Base-by-base conservation (phyloP, 2,797 vertebrate species). In the Zalophus californianus region DNA sequence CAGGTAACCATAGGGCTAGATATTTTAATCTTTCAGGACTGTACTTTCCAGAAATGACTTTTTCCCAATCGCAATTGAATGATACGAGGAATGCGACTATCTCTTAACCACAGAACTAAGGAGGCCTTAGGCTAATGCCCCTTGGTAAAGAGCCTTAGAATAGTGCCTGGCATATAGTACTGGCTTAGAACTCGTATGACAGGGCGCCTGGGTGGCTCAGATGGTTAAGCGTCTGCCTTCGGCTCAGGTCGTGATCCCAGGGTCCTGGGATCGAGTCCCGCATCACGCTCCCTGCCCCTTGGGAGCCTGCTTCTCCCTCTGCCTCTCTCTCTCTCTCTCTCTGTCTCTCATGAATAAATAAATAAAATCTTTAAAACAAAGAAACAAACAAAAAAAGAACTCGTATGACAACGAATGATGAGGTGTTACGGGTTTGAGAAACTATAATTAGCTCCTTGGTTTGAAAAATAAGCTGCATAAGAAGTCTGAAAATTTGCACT, bases 391-490 rank as follows among this genome's bases (percentile, higher is more conserved):
- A 35, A 35, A 35, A 35, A 35, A 44, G 21, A 11, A 10, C 10
- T 1, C 2, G 1, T 3, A 10, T 38, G 91, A 58, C 38, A 54
- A 0, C 41, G 94, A 96, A 4, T 66, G 66, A 68, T 73, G 78
- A 86, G n/a, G 70, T 72, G 56, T 62, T 79, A 18, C 5, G 2
- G 72, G 25, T 83, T 94, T 68, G 25, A 84, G 62, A 91, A 95
- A 88, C 88, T 86, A 23, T 23, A 78, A 35, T 83, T 92, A 94
- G 86, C 70, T 95, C 54, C 79, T 83, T 72, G 56, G 6, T 72
- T 85, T 94, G 52, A 95, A 93, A 97, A 95, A 94, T 50, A 84
- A 91, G 35, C 58, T 50, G 14, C 44, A 2, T 66, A 87, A 90
- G 50, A 90, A 77, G 77, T 78, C 75, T 62, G 90, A 92, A 89